Evolutionary conservation across 2,113 vertebrate genomes (phyloP), one percentile per base, ranked within the genome.

Genomic region (Edolisoma coerulescens): DNA sequence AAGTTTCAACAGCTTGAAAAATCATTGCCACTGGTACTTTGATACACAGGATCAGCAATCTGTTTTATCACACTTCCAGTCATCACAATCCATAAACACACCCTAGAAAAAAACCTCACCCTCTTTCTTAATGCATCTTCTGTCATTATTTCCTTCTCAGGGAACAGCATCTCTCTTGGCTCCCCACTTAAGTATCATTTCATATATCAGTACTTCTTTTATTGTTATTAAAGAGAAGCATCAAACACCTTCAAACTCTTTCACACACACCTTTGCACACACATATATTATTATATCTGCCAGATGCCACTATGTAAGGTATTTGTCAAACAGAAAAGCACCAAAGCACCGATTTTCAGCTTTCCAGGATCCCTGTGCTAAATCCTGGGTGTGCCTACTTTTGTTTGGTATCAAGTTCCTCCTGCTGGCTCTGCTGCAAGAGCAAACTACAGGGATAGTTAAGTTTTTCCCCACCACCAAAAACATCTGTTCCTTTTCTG

Each of bases 401-500:
- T 95, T 87, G 88, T 92, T 96, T 96, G 92, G 85, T 88, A 94
- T 95, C 88, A 30, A 90, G 80, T 93, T 97, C 88, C 83, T 95
- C 30, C 73, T 80, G 45, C 89, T 90, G 84, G 94, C 95, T 95
- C 44, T 0, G 2, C 53, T 76, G 77, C 94, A 87, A 87, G 73
- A 96, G 44, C 73, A 9, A 91, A 56, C 76, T 59, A 35, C 83
- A 81, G 8, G 93, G 80, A 90, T n/a, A 89, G 61, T 80, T 32
- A 32, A 84, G 50, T 44, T 93, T 63, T 80, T 33, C 87, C 57
- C 79, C 83, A 90, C 87, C 83, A 95, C 83, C 84, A 87, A 82
- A 95, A 93, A 87, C 95, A 96, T 93, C 94, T 96, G 93, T 24
- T 96, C 80, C n/a, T 94, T 95, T 91, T 89, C 89, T 71, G 73